phyloP scores from a whole-genome alignment of 2,113 vertebrate species.

The Tetraodon nigroviridis region DNA sequence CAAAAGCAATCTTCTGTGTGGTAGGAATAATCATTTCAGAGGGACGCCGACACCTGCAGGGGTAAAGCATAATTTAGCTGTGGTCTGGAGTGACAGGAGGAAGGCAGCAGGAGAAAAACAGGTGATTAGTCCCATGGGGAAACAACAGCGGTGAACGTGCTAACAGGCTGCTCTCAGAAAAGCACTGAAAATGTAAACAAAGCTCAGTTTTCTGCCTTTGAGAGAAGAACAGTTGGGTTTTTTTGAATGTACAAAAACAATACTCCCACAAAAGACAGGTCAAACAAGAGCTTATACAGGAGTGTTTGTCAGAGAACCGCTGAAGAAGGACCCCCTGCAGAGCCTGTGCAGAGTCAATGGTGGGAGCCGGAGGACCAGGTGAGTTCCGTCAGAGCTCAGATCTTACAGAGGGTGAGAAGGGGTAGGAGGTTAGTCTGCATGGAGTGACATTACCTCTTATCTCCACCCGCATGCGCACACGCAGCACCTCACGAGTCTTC shows the following conservation, averaged over 20 bases:
- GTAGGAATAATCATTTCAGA: conserved; percentile 71
- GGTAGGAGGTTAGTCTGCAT: conserved; percentile 23
- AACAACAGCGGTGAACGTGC: conserved; percentile 18
- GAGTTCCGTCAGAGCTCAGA: conserved; percentile 33
- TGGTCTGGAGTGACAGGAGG: conserved; percentile 50
- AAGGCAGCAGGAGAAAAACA: conserved; percentile 32
- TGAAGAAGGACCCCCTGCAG: conserved; percentile 7
- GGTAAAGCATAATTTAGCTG: conserved; percentile 63
- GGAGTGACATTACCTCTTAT: conserved; percentile 35
- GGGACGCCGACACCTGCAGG: conserved; percentile 64
- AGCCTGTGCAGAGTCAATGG: conserved; percentile 24
- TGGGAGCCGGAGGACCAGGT: conserved; percentile 27
- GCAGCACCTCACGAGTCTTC: conserved; percentile 18
- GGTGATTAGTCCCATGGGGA: conserved; percentile 44
- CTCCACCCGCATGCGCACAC: conserved; percentile 7
- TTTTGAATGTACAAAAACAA: conserved; percentile 16
- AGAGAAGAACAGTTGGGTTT: background rate
- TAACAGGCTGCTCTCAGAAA: conserved; percentile 7
- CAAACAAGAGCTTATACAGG: conserved; percentile 19
- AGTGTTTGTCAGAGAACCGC: conserved; percentile 28
- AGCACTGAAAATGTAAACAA: conserved; percentile 17
- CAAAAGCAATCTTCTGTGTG: conserved; percentile 77
- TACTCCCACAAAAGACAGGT: background rate
- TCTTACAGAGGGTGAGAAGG: conserved; percentile 40
- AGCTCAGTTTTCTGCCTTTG: background rate